Evolutionary conservation across 1,140 invertebrate genomes (phyloP), one percentile per base, ranked within the genome.

Genomic region (Geopemphigus sp.): DNA sequence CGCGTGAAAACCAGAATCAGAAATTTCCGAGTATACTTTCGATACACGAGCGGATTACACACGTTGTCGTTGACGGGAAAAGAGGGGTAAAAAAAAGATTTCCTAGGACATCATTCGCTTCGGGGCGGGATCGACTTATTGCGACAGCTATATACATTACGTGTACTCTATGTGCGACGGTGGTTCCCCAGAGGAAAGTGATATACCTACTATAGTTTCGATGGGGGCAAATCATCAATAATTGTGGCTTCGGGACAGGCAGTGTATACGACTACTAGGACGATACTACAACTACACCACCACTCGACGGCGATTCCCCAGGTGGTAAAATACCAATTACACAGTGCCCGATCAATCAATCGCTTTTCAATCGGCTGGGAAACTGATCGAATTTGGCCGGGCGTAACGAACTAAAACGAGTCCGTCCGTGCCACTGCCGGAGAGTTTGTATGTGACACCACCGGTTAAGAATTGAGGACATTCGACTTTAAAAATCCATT

Each of bases 291-390:
- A 5, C 19, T 17, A 66, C 32, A 47, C 2, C 47, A 22, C 59
- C 26, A 64, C 32, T 22, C 50, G 53, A 24, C 57, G 56, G 5
- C 39, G 74, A 78, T 78, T 78, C 74, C 74, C 74, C 74, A 78
- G 74, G 74, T 78, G 74, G 57, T 32, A 78, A 63, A 78, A 78
- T 78, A 78, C 74, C 74, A 78, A 78, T 78, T 78, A 78, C 39
- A 63, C 74, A 63, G 74, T 50, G 39, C 22, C 74, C 74, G 74
- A 78, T 78, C 74, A 78, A 78, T 78, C 74, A 78, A 78, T 78
- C 72, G 74, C 74, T 61, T 63, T 78, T 78, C 74, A 78, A 78
- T 78, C 74, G 74, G 74, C 57, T 57, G 74, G 74, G 45, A 78
- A 78, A 50, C 57, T 78, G 74, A 78, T 78, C 74, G 74, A 78